Evolutionary conservation across 2,888 invertebrate genomes (phyloP), one percentile per base, ranked within the genome.

Genomic region (Eilema caniola): DNA sequence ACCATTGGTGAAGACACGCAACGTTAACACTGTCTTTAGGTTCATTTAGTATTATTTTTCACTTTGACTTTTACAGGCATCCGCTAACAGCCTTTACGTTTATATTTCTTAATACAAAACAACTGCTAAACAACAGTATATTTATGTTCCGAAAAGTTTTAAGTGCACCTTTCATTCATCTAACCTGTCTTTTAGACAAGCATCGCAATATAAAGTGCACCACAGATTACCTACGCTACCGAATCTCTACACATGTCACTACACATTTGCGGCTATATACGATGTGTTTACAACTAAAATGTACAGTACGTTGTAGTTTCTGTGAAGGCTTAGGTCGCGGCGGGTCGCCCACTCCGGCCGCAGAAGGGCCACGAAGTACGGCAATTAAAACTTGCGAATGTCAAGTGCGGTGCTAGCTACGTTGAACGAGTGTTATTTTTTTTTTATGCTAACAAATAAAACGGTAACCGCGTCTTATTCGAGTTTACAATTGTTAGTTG

Each of bases 331-430:
- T 86, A 86, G 87, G 69, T 72, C 66, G 72, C 88, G 89, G 86
- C 89, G 88, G 85, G 83, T 83, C 83, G 86, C 86, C 90, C 93
- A 89, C 92, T 90, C 86, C 86, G 85, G 89, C 91, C 93, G 88
- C 92, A 85, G 80, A 86, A 89, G 90, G 83, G 87, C 85, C 85
- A 87, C 89, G 85, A 89, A 93, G 94, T 90, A 92, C 88, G 89
- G 94, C 95, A 95, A 95, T 95, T 95, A 95, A 94, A 95, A 95
- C 92, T 94, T 94, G 92, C 93, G 91, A 94, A 94, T 94, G 95
- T 94, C 94, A 93, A 94, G 93, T 88, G 89, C 84, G 80, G 85
- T 79, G 88, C 85, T 85, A 85, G 83, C 86, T 84, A 87, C 89
- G 61, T 61, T 31, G 28, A 89, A 83, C 81, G 83, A 85, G 84